These are phyloP conservation scores for Alsophila aescularia DNA, from an alignment of 2,888 invertebrate genomes.

Conservation along the genomic window DNA sequence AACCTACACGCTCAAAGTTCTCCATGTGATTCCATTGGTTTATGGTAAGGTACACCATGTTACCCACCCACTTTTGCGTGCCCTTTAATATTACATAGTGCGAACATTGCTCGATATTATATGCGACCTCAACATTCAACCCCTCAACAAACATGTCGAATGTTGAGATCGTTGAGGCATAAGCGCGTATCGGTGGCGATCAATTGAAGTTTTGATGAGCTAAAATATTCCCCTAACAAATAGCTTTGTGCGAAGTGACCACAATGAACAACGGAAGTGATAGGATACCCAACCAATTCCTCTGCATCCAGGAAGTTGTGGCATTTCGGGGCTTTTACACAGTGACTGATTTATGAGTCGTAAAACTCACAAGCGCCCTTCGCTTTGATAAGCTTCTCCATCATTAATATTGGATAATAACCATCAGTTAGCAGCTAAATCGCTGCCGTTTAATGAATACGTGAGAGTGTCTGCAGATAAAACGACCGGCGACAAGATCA, in stretches of 20 bases:
- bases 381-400: slow-evolving; percentile 47
- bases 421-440: slow-evolving; percentile 56
- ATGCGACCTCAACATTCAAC: no score
- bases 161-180: no score
- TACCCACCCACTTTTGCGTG: no score
- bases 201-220: no score
- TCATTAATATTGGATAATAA: slow-evolving; percentile 63
- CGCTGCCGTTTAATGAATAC: slow-evolving; percentile 41
- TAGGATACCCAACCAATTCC: background rate
- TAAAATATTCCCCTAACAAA: no score
- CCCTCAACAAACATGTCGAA: no score
- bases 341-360: slow-evolving; percentile 62
- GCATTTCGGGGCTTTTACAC: slow-evolving; percentile 37
- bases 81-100: no score
- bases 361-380: slow-evolving; percentile 62
- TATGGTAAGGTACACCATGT: background rate
- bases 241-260: background rate
- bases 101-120: no score
- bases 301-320: slow-evolving; percentile 20
- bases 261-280: background rate
- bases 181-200: no score
- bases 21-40: no score
- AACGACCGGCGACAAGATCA: slow-evolving; percentile 6
- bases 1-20: slow-evolving; percentile 8
- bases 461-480: slow-evolving; percentile 24